These are phyloP conservation scores for Oenanthe melanoleuca DNA, from an alignment of 2,113 vertebrate genomes.

Conservation along the genomic window DNA sequence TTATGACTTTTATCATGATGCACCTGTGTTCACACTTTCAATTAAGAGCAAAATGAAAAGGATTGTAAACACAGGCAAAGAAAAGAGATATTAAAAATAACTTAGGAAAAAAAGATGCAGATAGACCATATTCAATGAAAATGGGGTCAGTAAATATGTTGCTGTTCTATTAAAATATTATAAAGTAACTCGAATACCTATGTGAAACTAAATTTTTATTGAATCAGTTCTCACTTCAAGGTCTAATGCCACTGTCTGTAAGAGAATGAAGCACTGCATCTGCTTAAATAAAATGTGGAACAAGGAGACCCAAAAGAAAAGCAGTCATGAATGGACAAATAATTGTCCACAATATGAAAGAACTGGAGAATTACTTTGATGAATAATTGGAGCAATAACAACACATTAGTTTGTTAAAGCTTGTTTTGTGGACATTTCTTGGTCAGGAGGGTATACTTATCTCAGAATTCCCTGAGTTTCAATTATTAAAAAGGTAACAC, in stretches of 20 bases:
- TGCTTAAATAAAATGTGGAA: neutral
- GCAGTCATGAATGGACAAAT: neutral
- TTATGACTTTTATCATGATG: neutral
- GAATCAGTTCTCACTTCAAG: neutral
- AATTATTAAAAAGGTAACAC: neutral
- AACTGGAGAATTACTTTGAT: neutral
- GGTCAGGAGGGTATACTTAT: neutral
- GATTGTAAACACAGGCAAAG: rapidly evolving
- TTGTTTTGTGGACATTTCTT: neutral
- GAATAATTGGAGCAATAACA: neutral
- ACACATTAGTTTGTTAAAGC: neutral
- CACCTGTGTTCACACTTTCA: neutral
- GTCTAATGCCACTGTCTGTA: neutral
- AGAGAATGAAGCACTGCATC: neutral
- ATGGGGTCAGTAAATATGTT: neutral
- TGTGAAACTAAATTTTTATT: neutral
- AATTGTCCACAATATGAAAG: neutral
- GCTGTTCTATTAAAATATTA: neutral
- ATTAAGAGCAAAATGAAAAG: neutral
- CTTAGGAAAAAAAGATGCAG: neutral
- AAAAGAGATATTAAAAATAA: neutral
- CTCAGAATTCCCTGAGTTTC: neutral
- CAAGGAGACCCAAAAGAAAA: neutral
- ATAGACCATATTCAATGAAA: neutral
- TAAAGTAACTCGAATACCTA: neutral